These are phyloP conservation scores for Chiroxiphia lanceolata DNA, from an alignment of 2,797 vertebrate genomes.

Conservation along the genomic window DNA sequence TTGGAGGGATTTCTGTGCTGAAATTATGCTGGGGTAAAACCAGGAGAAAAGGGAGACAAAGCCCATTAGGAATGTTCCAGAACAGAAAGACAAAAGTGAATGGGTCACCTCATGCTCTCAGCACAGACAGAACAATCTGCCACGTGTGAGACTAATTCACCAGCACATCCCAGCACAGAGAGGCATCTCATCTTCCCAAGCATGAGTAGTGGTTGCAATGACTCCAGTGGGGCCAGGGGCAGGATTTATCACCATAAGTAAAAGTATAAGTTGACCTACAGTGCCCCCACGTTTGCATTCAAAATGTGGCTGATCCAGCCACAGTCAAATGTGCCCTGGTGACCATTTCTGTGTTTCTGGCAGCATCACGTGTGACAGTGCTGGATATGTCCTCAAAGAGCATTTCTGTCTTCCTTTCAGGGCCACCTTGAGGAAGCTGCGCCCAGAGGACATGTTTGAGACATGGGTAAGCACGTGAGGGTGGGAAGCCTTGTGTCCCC, in stretches of 20 bases:
- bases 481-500: background rate
- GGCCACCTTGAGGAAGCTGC: slow-evolving; percentile 91
- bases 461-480: slow-evolving; percentile 86
- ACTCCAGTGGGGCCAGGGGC: background rate
- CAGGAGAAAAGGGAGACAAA: background rate
- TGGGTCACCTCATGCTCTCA: background rate
- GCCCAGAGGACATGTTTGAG: slow-evolving; percentile 96
- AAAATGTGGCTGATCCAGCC: background rate
- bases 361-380: rapidly evolving
- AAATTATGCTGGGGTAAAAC: background rate
- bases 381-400: background rate
- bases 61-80: background rate
- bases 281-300: background rate
- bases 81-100: background rate
- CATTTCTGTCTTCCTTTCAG: slow-evolving; percentile 66
- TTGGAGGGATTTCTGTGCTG: background rate
- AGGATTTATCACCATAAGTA: background rate
- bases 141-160: background rate
- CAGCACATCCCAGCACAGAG: background rate
- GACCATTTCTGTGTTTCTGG: background rate
- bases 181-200: background rate
- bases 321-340: rapidly evolving
- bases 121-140: background rate
- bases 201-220: background rate
- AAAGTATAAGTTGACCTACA: background rate